A percentile compares a stretch with the other conserved stretches of the same genome.
phyloP scores from a whole-genome alignment of 2,113 vertebrate genomes.

The Climacteris rufus region DNA sequence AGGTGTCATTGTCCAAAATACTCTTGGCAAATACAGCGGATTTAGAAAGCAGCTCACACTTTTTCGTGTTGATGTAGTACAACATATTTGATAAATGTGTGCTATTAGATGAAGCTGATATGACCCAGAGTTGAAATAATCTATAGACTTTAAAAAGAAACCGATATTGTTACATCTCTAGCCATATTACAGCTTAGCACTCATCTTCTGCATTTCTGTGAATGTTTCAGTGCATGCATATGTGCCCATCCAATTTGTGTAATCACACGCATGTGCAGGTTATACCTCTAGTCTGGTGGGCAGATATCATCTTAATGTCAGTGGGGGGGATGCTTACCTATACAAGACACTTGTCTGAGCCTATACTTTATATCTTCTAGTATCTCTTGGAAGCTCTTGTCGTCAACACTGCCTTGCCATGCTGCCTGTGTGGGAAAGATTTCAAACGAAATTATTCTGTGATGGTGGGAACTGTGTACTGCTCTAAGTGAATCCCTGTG shows the following conservation, averaged over 20 bases:
- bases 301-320: not conserved
- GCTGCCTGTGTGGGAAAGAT: not conserved
- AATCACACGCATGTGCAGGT: accelerated
- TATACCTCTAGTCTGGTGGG: not conserved
- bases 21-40: not conserved
- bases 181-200: not conserved
- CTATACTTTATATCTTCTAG: not conserved
- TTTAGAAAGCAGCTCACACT: not conserved
- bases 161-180: not conserved
- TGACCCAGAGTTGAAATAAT: not conserved
- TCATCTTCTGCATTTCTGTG: not conserved
- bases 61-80: not conserved
- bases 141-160: not conserved
- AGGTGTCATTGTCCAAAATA: slow-evolving; percentile 33
- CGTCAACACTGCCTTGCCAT: not conserved
- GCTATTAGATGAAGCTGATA: not conserved
- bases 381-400: not conserved
- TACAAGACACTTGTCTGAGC: not conserved
- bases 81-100: not conserved
- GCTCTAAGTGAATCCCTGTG: not conserved
- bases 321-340: slow-evolving; percentile 4
- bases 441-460: not conserved
- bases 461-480: not conserved
- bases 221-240: not conserved
- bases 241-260: not conserved